These are phyloP conservation scores for Loris lydekkerianus DNA, from an alignment of 2,797 vertebrate species.

Conservation along the genomic window DNA sequence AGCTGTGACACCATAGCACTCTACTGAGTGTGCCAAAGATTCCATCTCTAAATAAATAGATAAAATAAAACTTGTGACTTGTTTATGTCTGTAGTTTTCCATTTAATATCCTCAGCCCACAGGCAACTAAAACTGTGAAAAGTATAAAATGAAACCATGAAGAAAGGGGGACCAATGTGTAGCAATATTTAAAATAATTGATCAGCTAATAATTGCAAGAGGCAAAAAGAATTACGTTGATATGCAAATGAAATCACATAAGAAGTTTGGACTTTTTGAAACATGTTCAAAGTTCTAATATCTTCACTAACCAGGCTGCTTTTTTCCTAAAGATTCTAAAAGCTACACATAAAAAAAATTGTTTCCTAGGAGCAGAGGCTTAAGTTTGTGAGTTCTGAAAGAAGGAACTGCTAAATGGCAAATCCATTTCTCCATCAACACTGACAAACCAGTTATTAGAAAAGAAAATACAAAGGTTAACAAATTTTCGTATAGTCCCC, in stretches of 20 bases:
- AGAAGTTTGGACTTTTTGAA: not conserved
- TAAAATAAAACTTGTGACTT: not conserved
- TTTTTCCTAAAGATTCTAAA: not conserved
- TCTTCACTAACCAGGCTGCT: not conserved
- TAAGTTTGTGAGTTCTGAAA: not conserved
- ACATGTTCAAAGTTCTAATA: not conserved
- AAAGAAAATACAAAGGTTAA: not conserved
- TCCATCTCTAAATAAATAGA: too few relatives aligned
- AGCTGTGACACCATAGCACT: too few relatives aligned
- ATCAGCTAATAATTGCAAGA: not conserved
- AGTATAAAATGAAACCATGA: not conserved
- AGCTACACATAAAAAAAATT: not conserved
- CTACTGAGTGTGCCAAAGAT: too few relatives aligned
- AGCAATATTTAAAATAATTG: not conserved
- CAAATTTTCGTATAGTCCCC: not conserved
- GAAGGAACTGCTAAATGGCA: not conserved
- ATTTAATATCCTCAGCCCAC: not conserved
- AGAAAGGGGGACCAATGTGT: too few relatives aligned
- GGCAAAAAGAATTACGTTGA: not conserved
- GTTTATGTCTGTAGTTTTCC: not conserved
- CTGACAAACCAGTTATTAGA: not conserved
- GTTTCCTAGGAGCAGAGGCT: not conserved
- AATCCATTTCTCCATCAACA: not conserved
- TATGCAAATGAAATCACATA: slow-evolving; percentile 1
- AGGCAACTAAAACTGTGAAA: not conserved